Conservation (phyloP, 1,140 invertebrate species). For the Euglossa dilemma region DNA sequence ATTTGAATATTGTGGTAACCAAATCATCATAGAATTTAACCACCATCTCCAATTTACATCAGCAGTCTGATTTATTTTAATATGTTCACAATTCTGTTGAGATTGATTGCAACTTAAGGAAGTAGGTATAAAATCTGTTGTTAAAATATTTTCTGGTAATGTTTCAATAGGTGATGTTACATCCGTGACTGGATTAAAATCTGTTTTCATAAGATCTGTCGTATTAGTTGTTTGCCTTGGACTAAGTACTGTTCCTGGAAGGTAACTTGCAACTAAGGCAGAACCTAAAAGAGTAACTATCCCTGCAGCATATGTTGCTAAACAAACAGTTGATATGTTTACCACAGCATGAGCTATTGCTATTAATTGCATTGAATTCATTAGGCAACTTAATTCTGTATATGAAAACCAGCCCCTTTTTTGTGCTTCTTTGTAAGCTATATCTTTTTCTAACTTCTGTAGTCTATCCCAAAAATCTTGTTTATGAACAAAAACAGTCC, state of each 20-base stretch:
- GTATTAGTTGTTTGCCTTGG: constrained; percentile 47
- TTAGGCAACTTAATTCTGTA: constrained; percentile 88
- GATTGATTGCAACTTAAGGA: constrained; percentile 42
- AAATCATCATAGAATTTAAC: constrained; percentile 80
- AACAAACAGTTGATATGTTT: constrained; percentile 86
- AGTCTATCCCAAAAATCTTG: constrained; percentile 88
- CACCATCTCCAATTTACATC: constrained; percentile 80
- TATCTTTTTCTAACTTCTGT: constrained; percentile 86
- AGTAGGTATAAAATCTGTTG: constrained; percentile 38
- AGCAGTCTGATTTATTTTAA: constrained; percentile 17
- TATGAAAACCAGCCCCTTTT: constrained; percentile 93
- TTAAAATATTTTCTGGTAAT: constrained; percentile 47
- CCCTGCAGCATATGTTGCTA: constrained; percentile 88
- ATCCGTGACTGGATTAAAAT: constrained; percentile 45
- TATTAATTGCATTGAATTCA: constrained; percentile 82
- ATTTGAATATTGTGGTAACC: constrained; percentile 78
- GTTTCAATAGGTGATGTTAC: constrained; percentile 16
- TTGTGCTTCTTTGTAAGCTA: constrained; percentile 88
- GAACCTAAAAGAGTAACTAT: constrained; percentile 88
- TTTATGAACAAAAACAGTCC: constrained; percentile 90
- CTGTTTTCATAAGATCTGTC: constrained; percentile 17
- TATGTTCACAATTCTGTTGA: constrained; percentile 40
- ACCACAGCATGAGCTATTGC: constrained; percentile 83
- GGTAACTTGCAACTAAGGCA: constrained; percentile 85
- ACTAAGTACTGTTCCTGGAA: constrained; percentile 80